phyloP scores from a whole-genome alignment of 1,140 invertebrate genomes.

The Brachystomella parvula region DNA sequence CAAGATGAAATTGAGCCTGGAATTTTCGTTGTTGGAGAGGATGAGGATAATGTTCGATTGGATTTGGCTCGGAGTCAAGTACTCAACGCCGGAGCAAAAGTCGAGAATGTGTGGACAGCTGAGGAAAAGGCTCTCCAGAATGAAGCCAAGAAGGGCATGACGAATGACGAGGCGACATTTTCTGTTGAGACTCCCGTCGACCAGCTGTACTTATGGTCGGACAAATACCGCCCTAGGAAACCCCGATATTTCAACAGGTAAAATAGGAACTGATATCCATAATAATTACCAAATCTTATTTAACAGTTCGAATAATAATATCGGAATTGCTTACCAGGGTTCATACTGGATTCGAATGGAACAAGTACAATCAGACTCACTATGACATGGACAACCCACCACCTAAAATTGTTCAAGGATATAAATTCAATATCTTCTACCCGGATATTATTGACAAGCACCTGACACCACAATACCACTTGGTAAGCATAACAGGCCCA shows the following conservation, averaged over 20 bases:
- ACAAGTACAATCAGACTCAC: constrained; percentile 99
- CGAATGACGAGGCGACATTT: constrained; percentile 80
- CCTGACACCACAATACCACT: constrained; percentile 84
- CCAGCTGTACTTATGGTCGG: constrained; percentile 90
- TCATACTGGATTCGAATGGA: constrained; percentile 98
- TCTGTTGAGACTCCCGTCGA: constrained; percentile 81
- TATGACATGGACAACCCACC: constrained; percentile 99
- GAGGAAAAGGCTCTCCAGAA: constrained; percentile 53
- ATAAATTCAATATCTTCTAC: constrained; percentile 99
- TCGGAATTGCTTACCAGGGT: constrained; percentile 46
- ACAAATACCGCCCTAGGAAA: constrained; percentile 95
- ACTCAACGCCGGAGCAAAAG: constrained; percentile 39
- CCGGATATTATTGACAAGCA: constrained; percentile 96
- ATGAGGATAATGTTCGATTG: constrained; percentile 68
- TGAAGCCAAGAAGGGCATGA: constrained; percentile 83
- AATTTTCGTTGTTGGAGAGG: constrained; percentile 67
- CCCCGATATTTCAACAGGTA: constrained; percentile 91
- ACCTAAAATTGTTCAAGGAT: constrained; percentile 99
- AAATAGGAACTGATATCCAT: constrained; percentile 20
- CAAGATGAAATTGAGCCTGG: constrained; percentile 68
- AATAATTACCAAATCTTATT: constrained; percentile 43
- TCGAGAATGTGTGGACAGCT: constrained; percentile 41
- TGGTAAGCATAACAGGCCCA: no score
- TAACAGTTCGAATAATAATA: not conserved
- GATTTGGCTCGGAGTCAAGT: constrained; percentile 62